A percentile compares a stretch with the other conserved stretches of the same genome.
phyloP scores from a whole-genome alignment of 2,888 invertebrate species.

The Operophtera brumata region DNA sequence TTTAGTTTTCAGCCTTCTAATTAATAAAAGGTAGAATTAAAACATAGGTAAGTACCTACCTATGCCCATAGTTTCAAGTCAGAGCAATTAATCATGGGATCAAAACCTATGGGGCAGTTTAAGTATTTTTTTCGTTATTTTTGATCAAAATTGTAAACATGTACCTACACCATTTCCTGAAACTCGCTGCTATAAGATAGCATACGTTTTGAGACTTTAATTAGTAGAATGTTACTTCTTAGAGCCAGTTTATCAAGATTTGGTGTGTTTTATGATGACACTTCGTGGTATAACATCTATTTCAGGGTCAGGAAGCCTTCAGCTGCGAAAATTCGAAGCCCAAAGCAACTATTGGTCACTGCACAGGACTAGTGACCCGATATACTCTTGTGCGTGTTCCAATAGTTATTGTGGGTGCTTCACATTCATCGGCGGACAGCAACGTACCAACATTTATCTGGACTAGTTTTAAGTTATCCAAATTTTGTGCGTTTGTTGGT shows the following conservation, averaged over 20 bases:
- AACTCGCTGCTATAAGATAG: background rate
- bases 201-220: background rate
- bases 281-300: slow-evolving; percentile 10
- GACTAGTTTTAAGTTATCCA: slow-evolving; percentile 16
- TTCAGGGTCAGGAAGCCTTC: slow-evolving; percentile 29
- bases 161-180: slow-evolving; percentile 10
- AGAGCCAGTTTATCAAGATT: background rate
- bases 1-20: background rate
- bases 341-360: slow-evolving; percentile 99
- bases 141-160: slow-evolving; percentile 3
- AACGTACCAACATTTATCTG: slow-evolving; percentile 9
- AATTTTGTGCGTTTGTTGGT: slow-evolving; percentile 12
- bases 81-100: too few relatives aligned
- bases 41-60: too few relatives aligned
- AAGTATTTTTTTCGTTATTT: background rate
- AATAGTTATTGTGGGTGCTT: slow-evolving; percentile 96
- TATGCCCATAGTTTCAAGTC: too few relatives aligned
- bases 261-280: slow-evolving; percentile 5
- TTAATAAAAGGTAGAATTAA: too few relatives aligned
- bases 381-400: slow-evolving; percentile 99
- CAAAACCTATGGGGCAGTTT: background rate
- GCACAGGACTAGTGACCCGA: slow-evolving; percentile 93
- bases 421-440: slow-evolving; percentile 51
- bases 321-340: slow-evolving; percentile 72
- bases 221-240: background rate